Evolutionary conservation across 2,113 vertebrate genomes (phyloP).

Genomic region (Aptenodytes forsteri): DNA sequence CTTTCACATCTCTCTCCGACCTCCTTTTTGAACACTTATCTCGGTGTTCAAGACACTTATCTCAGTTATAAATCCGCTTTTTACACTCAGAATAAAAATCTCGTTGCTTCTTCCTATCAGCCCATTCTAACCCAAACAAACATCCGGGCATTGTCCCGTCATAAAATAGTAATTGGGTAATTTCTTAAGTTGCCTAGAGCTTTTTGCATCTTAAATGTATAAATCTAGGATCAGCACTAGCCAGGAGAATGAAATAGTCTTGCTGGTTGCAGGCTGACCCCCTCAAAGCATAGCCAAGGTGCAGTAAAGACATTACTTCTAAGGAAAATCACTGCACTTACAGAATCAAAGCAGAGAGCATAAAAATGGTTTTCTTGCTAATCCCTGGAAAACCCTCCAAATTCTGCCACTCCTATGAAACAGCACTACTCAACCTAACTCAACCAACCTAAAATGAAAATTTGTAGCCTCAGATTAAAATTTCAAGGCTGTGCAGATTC

Average conservation of each 20-base stretch:
- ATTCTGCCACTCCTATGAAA: background rate
- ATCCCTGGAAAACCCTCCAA: background rate
- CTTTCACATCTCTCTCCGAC: background rate
- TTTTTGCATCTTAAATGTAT: background rate
- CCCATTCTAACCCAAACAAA: background rate
- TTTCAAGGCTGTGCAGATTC: background rate
- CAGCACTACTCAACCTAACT: background rate
- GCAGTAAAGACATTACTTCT: background rate
- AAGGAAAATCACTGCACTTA: background rate
- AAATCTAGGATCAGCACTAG: background rate
- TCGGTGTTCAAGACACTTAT: background rate
- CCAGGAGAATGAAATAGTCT: background rate
- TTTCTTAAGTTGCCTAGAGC: background rate
- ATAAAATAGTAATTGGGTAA: background rate
- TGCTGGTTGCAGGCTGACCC: background rate
- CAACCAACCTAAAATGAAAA: background rate
- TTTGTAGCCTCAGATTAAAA: background rate
- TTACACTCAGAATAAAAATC: background rate
- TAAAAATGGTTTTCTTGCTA: background rate
- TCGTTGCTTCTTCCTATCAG: background rate
- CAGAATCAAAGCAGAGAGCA: background rate
- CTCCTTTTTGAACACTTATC: background rate
- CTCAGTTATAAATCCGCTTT: background rate
- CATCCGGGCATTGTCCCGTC: background rate
- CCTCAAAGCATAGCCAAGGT: background rate